These are phyloP conservation scores for Xanthia icteritia DNA, from an alignment of 2,888 invertebrate genomes.

Conservation along the genomic window DNA sequence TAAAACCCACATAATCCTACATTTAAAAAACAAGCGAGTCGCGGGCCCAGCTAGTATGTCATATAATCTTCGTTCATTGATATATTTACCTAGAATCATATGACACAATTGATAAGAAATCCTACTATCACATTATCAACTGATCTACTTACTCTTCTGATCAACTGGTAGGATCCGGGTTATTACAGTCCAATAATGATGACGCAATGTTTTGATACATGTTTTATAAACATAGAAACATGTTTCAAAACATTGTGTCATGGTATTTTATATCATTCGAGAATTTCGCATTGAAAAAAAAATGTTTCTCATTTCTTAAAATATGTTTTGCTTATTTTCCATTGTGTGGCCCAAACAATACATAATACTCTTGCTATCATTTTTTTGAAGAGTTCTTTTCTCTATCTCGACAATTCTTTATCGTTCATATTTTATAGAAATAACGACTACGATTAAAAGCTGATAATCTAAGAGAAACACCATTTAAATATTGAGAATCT, in stretches of 20 bases:
- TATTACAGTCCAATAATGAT: neutral
- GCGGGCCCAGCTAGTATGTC: neutral
- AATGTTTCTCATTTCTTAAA: neutral
- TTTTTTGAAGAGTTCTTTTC: neutral
- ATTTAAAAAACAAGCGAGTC: neutral
- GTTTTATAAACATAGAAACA: neutral
- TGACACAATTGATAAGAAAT: slow-evolving; percentile 20
- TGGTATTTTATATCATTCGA: neutral
- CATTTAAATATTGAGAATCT: neutral
- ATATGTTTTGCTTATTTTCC: neutral
- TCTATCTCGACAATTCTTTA: neutral
- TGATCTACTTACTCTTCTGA: slow-evolving; percentile 13
- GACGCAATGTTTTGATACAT: slow-evolving; percentile 5
- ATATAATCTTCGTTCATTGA: neutral
- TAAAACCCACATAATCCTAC: too few species aligned
- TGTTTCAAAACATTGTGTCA: slow-evolving; percentile 2
- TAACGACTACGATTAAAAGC: neutral
- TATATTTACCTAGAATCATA: slow-evolving; percentile 7
- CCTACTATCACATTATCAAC: neutral
- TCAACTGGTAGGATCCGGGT: neutral
- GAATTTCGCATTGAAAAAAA: neutral
- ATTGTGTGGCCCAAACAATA: neutral
- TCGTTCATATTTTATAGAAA: neutral
- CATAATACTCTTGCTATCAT: neutral
- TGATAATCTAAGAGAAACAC: neutral